These are phyloP conservation scores for Cheirogaleus major DNA, from an alignment of 2,797 vertebrate species.

Conservation along the genomic window DNA sequence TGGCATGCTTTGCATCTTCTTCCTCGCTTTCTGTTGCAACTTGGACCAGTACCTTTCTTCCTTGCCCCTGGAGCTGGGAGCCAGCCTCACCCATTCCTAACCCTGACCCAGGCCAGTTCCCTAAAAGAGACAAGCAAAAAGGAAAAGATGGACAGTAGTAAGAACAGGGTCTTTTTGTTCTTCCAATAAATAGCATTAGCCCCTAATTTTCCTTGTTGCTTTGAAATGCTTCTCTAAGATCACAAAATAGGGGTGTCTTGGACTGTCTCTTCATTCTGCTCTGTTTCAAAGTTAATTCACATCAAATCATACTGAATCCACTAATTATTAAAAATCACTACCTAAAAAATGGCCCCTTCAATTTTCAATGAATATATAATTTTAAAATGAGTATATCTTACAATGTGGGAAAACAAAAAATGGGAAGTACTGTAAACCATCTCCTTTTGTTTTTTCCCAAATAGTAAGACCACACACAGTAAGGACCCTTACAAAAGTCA, in stretches of 20 bases:
- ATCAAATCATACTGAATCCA: constrained; percentile 7
- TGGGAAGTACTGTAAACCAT: neutral
- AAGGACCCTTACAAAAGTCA: neutral
- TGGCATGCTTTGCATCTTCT: neutral
- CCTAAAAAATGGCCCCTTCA: neutral
- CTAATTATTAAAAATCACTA: constrained; percentile 5
- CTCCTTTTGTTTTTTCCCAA: neutral
- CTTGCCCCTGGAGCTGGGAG: neutral
- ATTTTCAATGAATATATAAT: constrained; percentile 4
- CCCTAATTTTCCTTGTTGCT: neutral
- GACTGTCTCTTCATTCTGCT: neutral
- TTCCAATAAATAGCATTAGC: neutral
- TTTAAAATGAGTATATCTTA: neutral
- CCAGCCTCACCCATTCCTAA: neutral
- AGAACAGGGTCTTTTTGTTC: neutral
- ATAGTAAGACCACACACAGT: neutral
- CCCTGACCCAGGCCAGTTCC: neutral
- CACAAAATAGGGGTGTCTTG: neutral
- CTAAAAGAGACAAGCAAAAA: neutral
- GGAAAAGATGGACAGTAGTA: neutral
- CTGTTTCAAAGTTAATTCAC: constrained; percentile 14
- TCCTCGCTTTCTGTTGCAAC: neutral
- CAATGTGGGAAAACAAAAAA: constrained; percentile 1
- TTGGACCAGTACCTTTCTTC: neutral
- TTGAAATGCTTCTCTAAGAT: constrained; percentile 44